Conservation (phyloP, 2,888 invertebrate species). For the Sepioteuthis lessoniana region DNA sequence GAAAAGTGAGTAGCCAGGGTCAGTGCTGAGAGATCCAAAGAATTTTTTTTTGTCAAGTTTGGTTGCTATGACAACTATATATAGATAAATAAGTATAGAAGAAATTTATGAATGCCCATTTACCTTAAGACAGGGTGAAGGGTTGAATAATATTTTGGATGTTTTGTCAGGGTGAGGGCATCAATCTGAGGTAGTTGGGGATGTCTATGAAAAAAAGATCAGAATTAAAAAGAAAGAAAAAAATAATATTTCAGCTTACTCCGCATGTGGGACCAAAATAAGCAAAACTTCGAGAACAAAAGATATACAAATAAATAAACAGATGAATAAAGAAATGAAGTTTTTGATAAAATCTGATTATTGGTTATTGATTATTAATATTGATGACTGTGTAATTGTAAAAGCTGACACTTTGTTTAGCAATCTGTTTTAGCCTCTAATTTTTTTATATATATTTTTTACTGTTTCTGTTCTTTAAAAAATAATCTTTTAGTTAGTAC, state of each 20-base stretch:
- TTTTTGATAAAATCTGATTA: neutral
- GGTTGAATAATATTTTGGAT: neutral
- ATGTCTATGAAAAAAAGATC: neutral
- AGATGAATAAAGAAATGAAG: too few species aligned
- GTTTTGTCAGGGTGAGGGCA: neutral
- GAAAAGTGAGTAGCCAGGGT: neutral
- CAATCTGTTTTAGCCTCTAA: too few species aligned
- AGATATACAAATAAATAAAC: neutral
- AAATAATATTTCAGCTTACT: neutral
- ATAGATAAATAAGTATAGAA: slow-evolving; percentile 33
- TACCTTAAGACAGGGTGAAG: neutral
- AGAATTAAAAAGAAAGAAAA: neutral
- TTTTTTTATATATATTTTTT: too few species aligned
- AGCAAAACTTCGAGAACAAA: neutral
- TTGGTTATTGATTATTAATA: neutral
- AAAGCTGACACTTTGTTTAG: too few species aligned
- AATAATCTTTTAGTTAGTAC: too few species aligned
- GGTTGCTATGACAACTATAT: neutral
- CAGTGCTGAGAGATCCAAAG: neutral
- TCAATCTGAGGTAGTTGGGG: neutral
- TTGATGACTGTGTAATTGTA: too few species aligned
- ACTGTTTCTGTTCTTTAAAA: too few species aligned
- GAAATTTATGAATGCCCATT: neutral
- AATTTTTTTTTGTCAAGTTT: neutral
- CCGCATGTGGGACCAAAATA: neutral